Base-by-base conservation (phyloP, 2,888 invertebrate species). In the Heliconius ismenius region DNA sequence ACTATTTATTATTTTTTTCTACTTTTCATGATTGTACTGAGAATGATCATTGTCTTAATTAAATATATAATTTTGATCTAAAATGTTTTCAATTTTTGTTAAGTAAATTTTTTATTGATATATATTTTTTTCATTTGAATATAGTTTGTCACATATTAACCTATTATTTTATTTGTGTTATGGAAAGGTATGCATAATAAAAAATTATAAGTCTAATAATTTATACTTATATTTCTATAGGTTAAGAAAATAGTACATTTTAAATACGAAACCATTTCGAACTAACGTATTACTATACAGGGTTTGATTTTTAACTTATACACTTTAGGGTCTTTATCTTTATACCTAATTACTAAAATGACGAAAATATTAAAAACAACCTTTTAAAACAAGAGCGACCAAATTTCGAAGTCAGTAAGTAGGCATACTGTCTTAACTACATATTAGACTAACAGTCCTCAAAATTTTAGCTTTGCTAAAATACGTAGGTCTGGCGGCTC, bases 221-320 rank as follows among this genome's bases (percentile, higher is more conserved):
- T 43, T 43, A 43, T 49, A 49, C 43, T 43, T 43, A 43, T 43
- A 43, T 18, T 43, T 43, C 43, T 43, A 43, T 43, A 15, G 43
- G 6, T 49, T 49, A 18, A 18, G 18, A 6, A n/a, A 58, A 39
- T 24, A 67, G 15, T 67, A 67, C 2, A 67, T 24, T 67, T 7
- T 24, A 24, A 15, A 15, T 4, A 36, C 28, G 13, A 6, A 67
- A 24, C 6, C 4, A 11, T 24, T 67, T 39, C 24, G 2, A 70
- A n/a, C n/a, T 54, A 54, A n/a, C 32, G 7, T 70, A 70, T 69
- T 68, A 43, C 1, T 26, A 15, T 54, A 70, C 70, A 70, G 70
- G 32, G 58, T n/a, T 70, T 28, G n/a, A 13, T 70, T 70, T 54
- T 28, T 58, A 32, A 15, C 13, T 58, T 70, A 58, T 58, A 70